These are phyloP conservation scores for Neoarius graeffei DNA, from an alignment of 2,113 vertebrate genomes.

Conservation along the genomic window DNA sequence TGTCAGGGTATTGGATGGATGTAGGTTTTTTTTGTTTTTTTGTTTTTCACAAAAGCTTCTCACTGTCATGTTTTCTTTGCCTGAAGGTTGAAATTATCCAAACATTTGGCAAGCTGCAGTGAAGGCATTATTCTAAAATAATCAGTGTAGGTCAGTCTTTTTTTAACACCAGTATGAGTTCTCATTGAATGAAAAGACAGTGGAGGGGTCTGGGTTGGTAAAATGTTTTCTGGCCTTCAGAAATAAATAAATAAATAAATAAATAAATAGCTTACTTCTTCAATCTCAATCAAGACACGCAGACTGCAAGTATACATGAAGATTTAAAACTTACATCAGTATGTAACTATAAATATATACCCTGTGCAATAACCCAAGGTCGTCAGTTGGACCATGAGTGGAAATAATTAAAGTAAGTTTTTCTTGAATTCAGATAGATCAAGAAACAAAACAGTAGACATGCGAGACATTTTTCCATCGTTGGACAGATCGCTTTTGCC, in stretches of 20 bases:
- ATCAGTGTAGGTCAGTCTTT: constrained; percentile 20
- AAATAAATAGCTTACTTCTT: not conserved
- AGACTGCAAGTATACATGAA: not conserved
- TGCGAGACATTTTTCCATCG: not conserved
- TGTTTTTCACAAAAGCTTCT: not conserved
- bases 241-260: not conserved
- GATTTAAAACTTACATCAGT: not conserved
- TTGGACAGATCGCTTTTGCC: not conserved
- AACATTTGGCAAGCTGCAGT: constrained; percentile 11
- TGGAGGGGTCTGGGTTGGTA: not conserved
- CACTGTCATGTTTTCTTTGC: constrained; percentile 8
- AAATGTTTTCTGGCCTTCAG: constrained; percentile 26
- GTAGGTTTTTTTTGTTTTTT: not conserved
- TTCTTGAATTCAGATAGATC: not conserved
- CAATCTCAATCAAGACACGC: not conserved
- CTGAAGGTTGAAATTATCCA: constrained; percentile 27
- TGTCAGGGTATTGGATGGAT: not conserved
- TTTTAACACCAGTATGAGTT: constrained; percentile 3
- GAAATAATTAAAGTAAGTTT: not conserved
- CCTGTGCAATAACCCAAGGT: not conserved
- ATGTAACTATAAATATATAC: constrained; percentile 4
- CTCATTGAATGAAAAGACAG: constrained; percentile 17
- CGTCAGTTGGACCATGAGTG: not conserved
- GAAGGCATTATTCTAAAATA: constrained; percentile 26
- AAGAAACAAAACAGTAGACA: not conserved